A percentile compares a stretch with the other conserved stretches of the same genome.
These are phyloP conservation scores for Gila orcuttii DNA, from an alignment of 2,113 vertebrate species.

Conservation along the genomic window DNA sequence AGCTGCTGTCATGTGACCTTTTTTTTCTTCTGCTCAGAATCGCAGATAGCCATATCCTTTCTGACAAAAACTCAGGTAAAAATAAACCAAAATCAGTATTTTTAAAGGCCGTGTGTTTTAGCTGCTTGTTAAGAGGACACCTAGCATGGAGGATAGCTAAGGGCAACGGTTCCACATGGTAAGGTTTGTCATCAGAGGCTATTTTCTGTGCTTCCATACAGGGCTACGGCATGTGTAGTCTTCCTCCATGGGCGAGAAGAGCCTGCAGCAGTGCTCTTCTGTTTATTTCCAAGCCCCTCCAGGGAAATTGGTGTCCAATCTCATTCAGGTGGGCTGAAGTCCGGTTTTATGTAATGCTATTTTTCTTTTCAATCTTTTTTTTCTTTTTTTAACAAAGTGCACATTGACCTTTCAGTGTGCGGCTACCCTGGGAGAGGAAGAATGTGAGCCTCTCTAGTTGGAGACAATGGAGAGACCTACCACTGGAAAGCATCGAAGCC, in stretches of 20 bases:
- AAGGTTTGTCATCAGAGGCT: slow-evolving; percentile 40
- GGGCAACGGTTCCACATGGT: neutral
- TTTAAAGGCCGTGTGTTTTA: slow-evolving; percentile 30
- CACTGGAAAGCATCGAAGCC: slow-evolving; percentile 41
- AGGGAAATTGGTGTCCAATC: slow-evolving; percentile 47
- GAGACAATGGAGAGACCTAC: slow-evolving; percentile 52
- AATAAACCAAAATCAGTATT: slow-evolving; percentile 11
- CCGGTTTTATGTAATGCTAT: slow-evolving; percentile 37
- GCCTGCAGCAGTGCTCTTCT: slow-evolving; percentile 48
- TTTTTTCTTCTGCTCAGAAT: neutral
- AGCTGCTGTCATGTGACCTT: neutral
- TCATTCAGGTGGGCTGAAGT: slow-evolving; percentile 45
- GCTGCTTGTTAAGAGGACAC: neutral
- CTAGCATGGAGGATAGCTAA: neutral
- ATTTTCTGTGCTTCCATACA: slow-evolving; percentile 41
- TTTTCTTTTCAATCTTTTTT: slow-evolving; percentile 43
- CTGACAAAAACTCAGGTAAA: neutral
- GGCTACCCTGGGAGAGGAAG: slow-evolving; percentile 58
- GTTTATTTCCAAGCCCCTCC: slow-evolving; percentile 54
- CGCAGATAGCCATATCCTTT: neutral
- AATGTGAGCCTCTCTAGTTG: slow-evolving; percentile 51
- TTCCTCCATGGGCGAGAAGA: slow-evolving; percentile 28
- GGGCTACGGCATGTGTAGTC: neutral
- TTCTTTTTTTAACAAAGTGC: slow-evolving; percentile 64
- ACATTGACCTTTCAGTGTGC: slow-evolving; percentile 69